These are phyloP conservation scores for Calameuta pallipes DNA, from an alignment of 2,888 invertebrate genomes.

Conservation along the genomic window DNA sequence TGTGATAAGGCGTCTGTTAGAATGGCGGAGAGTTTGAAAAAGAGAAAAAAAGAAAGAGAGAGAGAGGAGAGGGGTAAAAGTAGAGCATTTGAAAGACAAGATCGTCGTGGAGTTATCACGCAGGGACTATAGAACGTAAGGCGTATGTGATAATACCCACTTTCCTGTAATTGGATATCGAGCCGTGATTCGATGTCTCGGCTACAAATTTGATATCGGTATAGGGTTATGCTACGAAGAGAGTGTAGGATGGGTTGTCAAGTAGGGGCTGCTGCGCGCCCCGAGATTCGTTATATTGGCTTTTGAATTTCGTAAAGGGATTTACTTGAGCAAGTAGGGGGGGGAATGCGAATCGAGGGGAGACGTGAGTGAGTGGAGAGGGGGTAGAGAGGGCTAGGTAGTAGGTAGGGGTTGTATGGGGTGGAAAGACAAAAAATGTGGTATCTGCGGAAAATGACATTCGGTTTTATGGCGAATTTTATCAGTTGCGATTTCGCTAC, in stretches of 20 bases:
- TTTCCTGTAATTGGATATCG: not conserved
- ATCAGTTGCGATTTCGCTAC: not conserved
- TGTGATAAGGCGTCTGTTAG: not conserved
- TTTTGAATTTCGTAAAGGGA: not conserved
- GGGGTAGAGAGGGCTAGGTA: not conserved
- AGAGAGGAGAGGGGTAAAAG: not conserved
- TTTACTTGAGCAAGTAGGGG: not conserved
- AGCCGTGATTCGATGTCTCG: not conserved
- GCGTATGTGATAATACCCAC: not conserved
- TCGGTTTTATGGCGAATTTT: not conserved
- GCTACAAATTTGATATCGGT: not conserved
- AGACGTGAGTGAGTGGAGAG: not conserved
- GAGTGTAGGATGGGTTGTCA: not conserved
- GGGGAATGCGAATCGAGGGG: no score
- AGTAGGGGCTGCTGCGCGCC: not conserved
- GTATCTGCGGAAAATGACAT: not conserved
- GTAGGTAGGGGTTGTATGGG: not conserved
- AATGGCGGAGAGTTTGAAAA: not conserved
- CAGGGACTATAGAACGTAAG: not conserved
- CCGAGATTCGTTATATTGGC: not conserved
- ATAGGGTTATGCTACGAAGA: not conserved
- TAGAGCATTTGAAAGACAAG: not conserved
- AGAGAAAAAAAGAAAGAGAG: not conserved
- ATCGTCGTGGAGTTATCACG: not conserved
- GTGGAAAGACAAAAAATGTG: not conserved